These are phyloP conservation scores for Megastigmus dorsalis DNA, from an alignment of 2,888 invertebrate species.

Conservation along the genomic window DNA sequence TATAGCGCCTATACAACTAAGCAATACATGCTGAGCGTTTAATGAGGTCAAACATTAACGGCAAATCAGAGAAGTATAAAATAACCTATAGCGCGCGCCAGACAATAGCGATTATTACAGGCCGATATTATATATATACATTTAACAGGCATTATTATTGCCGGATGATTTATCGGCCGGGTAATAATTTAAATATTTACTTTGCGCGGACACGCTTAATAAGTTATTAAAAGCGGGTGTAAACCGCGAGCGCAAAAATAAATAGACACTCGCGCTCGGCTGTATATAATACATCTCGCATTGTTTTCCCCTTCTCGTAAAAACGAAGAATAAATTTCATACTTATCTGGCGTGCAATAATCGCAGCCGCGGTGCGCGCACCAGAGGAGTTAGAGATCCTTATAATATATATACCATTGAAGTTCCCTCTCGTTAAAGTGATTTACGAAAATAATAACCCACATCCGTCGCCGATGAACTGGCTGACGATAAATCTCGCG, in stretches of 20 bases:
- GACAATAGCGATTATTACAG: no score
- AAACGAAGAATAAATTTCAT: slow-evolving; percentile 10
- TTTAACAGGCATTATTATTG: no score
- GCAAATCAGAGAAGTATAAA: no score
- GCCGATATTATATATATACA: no score
- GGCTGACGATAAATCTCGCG: slow-evolving; percentile 31
- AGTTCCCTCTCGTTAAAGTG: slow-evolving; percentile 47
- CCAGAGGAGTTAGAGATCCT: background rate
- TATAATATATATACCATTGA: background rate
- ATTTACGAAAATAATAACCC: slow-evolving; percentile 53
- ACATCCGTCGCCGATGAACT: slow-evolving; percentile 42
- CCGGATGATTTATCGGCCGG: no score
- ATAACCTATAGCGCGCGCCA: no score
- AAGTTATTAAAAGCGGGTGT: background rate
- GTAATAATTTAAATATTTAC: slow-evolving; percentile 32
- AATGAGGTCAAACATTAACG: slow-evolving; percentile 24
- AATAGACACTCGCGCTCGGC: no score
- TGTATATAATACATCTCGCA: no score
- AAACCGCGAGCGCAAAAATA: background rate
- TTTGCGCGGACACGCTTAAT: background rate
- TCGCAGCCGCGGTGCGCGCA: no score
- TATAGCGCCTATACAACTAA: no score
- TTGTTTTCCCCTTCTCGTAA: no score
- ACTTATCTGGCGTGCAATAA: slow-evolving; percentile 11
- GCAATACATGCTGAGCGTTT: no score